A percentile compares a stretch with the other conserved stretches of the same genome.
These are phyloP conservation scores for Pelosia muscerda DNA, from an alignment of 2,888 invertebrate species.

Conservation along the genomic window DNA sequence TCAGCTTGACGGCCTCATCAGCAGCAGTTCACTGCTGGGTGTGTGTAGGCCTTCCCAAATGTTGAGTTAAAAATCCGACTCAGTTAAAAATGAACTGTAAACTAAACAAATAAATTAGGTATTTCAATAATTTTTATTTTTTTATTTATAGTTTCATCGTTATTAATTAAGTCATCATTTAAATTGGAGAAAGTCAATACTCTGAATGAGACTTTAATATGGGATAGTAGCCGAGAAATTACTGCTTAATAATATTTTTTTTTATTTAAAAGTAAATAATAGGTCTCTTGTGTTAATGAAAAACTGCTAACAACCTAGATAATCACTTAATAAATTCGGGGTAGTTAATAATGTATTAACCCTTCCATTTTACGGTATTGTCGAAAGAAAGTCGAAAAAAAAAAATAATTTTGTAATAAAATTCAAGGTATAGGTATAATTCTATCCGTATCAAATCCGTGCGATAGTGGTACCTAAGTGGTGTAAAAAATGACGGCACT, in stretches of 20 bases:
- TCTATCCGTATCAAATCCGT: too few relatives aligned
- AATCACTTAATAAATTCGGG: not conserved
- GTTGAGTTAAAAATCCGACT: too few relatives aligned
- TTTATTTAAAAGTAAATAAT: not conserved
- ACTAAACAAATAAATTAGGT: too few relatives aligned
- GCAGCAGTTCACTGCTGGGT: too few relatives aligned
- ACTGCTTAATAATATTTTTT: not conserved
- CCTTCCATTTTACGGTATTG: too few relatives aligned
- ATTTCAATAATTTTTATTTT: not conserved
- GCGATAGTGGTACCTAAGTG: too few relatives aligned
- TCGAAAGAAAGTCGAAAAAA: not conserved
- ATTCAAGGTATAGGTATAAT: too few relatives aligned
- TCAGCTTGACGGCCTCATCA: too few relatives aligned
- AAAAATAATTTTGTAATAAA: not conserved
- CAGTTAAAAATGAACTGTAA: too few relatives aligned
- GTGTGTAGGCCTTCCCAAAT: too few relatives aligned
- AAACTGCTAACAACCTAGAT: not conserved
- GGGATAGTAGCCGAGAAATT: not conserved
- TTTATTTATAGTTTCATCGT: not conserved
- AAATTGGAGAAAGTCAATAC: not conserved
- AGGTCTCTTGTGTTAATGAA: not conserved
- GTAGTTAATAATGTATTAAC: not conserved
- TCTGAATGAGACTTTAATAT: not conserved
- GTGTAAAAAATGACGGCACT: too few relatives aligned
- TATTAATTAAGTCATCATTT: not conserved